phyloP scores from a whole-genome alignment of 2,113 vertebrate genomes.

The Cynoglossus semilaevis region DNA sequence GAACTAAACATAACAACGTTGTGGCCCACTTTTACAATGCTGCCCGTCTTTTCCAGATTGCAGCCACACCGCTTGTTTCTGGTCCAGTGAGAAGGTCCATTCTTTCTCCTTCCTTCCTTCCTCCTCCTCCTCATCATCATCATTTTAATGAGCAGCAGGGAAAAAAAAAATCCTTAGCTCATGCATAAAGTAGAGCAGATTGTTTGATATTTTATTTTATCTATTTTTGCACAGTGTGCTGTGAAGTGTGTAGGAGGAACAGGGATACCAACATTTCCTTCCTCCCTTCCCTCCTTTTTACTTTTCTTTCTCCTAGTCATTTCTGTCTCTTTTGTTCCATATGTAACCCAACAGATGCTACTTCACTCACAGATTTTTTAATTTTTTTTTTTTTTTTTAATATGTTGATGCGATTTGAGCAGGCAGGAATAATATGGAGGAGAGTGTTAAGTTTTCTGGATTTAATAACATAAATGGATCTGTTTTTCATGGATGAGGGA shows the following conservation, averaged over 20 bases:
- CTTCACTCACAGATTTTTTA: slow-evolving; percentile 33
- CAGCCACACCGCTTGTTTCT: background rate
- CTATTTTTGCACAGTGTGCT: slow-evolving; percentile 51
- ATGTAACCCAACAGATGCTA: slow-evolving; percentile 48
- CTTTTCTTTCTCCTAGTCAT: too few relatives aligned
- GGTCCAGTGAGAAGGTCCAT: slow-evolving; percentile 35
- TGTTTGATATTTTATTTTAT: slow-evolving; percentile 31
- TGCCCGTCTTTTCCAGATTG: too few relatives aligned
- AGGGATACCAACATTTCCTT: slow-evolving; percentile 5
- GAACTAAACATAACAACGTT: slow-evolving; percentile 26
- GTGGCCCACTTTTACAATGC: slow-evolving; percentile 36
- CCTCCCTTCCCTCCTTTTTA: too few relatives aligned
- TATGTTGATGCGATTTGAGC: slow-evolving; percentile 33
- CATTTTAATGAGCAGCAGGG: slow-evolving; percentile 58
- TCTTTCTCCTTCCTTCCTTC: slow-evolving; percentile 35
- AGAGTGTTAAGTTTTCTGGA: slow-evolving; percentile 3
- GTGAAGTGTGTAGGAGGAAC: slow-evolving; percentile 57
- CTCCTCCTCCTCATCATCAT: background rate
- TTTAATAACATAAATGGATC: slow-evolving; percentile 7
- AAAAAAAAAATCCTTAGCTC: slow-evolving; percentile 49
- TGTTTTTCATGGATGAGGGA: background rate
- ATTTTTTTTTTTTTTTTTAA: too few relatives aligned
- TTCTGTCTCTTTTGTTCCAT: slow-evolving; percentile 16
- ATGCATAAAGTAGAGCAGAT: slow-evolving; percentile 51
- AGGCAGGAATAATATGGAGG: slow-evolving; percentile 19